Conservation (phyloP, 1,140 invertebrate genomes). For the Cryptotermes secundus region DNA sequence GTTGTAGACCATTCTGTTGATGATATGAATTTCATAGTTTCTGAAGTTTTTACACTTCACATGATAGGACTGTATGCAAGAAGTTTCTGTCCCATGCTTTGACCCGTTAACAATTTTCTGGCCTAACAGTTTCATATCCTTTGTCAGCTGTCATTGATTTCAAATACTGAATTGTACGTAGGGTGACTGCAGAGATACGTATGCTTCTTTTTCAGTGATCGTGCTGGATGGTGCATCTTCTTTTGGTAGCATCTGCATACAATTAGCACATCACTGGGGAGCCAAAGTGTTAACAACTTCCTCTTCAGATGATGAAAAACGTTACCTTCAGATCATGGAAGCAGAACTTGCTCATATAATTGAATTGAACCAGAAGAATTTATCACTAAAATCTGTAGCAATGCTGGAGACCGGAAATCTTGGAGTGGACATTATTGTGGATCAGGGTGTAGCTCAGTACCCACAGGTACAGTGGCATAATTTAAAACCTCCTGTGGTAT, state of each 20-base stretch:
- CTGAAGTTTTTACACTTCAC: too few species aligned
- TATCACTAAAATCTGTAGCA: constrained; percentile 46
- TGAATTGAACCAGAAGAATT: constrained; percentile 46
- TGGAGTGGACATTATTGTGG: constrained; percentile 53
- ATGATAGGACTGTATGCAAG: too few species aligned
- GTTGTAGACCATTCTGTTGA: too few species aligned
- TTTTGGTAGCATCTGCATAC: constrained; percentile 49
- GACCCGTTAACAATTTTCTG: too few species aligned
- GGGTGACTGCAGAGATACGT: neutral
- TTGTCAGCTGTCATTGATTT: too few species aligned
- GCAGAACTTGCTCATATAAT: constrained; percentile 48
- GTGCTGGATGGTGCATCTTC: constrained; percentile 52
- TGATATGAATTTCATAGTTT: too few species aligned
- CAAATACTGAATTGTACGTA: neutral
- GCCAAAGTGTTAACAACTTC: constrained; percentile 52
- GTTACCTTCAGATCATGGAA: constrained; percentile 47
- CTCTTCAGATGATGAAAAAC: constrained; percentile 47
- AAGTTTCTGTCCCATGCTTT: too few species aligned
- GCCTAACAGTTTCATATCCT: too few species aligned
- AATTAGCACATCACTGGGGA: constrained; percentile 51
- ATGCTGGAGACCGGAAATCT: constrained; percentile 53
- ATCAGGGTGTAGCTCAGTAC: constrained; percentile 42
- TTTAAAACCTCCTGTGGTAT: neutral
- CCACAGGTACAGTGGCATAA: constrained; percentile 31
- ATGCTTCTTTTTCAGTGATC: constrained; percentile 42